Evolutionary conservation across 2,113 vertebrate species (phyloP).

Genomic region (Siphamia tubifer): DNA sequence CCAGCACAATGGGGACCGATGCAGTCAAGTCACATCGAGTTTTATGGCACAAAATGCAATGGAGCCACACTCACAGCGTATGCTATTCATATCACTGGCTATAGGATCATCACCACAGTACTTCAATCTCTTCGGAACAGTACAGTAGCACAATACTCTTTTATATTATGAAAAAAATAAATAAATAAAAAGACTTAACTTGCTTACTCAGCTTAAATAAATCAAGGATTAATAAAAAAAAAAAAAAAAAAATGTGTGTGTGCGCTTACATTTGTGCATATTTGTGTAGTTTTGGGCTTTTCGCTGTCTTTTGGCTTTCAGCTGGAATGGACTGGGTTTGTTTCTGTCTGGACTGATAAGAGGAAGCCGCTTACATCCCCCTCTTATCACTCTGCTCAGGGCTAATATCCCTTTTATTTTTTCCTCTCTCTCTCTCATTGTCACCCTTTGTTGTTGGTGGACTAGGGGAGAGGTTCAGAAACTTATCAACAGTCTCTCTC

Average conservation of each 20-base stretch:
- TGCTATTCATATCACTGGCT: background rate
- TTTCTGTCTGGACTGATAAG: conserved; percentile 75
- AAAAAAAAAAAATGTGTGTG: background rate
- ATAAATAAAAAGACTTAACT: background rate
- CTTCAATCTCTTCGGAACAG: background rate
- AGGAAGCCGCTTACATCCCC: conserved; percentile 74
- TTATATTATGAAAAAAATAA: too few relatives aligned
- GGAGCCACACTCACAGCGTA: background rate
- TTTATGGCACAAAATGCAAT: background rate
- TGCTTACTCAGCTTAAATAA: conserved; percentile 45
- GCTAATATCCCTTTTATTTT: conserved; percentile 73
- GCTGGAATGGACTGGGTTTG: conserved; percentile 61
- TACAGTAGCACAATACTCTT: background rate
- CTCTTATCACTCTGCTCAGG: conserved; percentile 71
- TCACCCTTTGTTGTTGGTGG: conserved; percentile 55
- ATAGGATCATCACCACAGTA: background rate
- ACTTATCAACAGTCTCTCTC: conserved; percentile 24
- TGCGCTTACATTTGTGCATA: background rate
- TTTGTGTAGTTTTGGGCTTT: conserved; percentile 36
- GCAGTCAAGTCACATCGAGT: background rate
- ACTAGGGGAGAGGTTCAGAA: conserved; percentile 42
- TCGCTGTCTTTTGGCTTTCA: conserved; percentile 52
- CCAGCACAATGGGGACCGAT: background rate
- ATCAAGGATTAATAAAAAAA: background rate
- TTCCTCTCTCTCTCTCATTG: conserved; percentile 49